phyloP scores from a whole-genome alignment of 2,797 vertebrate genomes.

The Macroramphosus scolopax region DNA sequence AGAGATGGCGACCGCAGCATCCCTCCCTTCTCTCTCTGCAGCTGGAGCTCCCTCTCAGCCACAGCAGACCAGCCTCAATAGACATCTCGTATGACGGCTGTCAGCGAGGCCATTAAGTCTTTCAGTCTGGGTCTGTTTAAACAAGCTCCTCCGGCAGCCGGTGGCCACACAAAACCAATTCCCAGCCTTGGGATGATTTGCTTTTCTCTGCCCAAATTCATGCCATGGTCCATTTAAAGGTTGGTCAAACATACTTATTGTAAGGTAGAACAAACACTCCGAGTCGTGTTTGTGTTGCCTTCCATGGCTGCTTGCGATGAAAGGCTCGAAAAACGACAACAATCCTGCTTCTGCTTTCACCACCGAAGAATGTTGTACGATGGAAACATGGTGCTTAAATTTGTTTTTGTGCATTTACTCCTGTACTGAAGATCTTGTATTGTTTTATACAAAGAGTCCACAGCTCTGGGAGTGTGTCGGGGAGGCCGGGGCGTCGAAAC shows the following conservation, averaged over 20 bases:
- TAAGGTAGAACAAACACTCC: slow-evolving; percentile 51
- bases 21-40: slow-evolving; percentile 41
- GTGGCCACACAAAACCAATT: slow-evolving; percentile 53
- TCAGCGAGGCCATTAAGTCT: slow-evolving; percentile 69
- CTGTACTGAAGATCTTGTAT: no score
- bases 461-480: no score
- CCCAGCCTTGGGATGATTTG: slow-evolving; percentile 41
- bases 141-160: slow-evolving; percentile 59
- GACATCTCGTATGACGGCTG: slow-evolving; percentile 70
- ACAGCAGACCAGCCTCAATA: slow-evolving; percentile 53
- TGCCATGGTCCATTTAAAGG: slow-evolving; percentile 53
- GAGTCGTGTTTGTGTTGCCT: slow-evolving; percentile 44
- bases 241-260: slow-evolving; percentile 58
- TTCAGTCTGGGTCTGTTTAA: slow-evolving; percentile 68
- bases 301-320: slow-evolving; percentile 21
- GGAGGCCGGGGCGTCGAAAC: no score
- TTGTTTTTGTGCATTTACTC: slow-evolving; percentile 15
- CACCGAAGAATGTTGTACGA: slow-evolving; percentile 1
- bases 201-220: slow-evolving; percentile 44
- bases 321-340: slow-evolving; percentile 36
- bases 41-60: slow-evolving; percentile 45
- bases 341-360: slow-evolving; percentile 50
- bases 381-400: slow-evolving; percentile 5
- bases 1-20: slow-evolving; percentile 54
- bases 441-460: no score